A percentile compares a stretch with the other conserved stretches of the same genome.
Conservation (phyloP, 2,797 vertebrate genomes). For the Stomatorhinus walkeri region DNA sequence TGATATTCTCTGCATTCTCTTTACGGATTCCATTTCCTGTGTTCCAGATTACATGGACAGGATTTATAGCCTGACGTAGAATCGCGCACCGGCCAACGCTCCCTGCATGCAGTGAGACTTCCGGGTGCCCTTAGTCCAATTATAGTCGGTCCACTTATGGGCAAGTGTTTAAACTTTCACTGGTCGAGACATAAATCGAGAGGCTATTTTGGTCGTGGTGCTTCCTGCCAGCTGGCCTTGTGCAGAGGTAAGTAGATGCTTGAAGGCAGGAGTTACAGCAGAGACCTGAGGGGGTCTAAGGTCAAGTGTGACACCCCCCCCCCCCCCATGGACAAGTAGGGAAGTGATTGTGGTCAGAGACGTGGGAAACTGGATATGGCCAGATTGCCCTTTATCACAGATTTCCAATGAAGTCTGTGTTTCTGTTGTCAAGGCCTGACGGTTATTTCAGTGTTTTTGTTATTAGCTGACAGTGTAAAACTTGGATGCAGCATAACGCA, state of each 20-base stretch:
- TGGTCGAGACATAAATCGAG: background rate
- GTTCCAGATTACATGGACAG: background rate
- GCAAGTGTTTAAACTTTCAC: background rate
- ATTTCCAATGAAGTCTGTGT: background rate
- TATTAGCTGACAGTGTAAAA: background rate
- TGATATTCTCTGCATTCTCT: background rate
- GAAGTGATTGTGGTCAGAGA: constrained; percentile 31
- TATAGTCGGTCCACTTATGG: background rate
- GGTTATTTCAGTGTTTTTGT: background rate
- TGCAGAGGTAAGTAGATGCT: constrained; percentile 23
- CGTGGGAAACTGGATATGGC: background rate
- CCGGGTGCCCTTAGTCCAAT: background rate
- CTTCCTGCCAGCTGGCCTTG: constrained; percentile 18
- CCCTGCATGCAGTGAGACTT: background rate
- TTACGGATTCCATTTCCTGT: background rate
- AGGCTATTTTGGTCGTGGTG: constrained; percentile 11
- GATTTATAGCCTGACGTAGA: background rate
- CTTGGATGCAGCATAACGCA: background rate
- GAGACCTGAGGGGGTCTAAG: constrained; percentile 46
- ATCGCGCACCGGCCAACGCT: background rate
- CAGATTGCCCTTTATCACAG: background rate
- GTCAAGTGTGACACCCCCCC: constrained; percentile 40
- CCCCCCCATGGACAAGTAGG: constrained; percentile 30
- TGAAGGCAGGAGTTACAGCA: constrained; percentile 39
- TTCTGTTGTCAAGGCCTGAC: background rate